Evolutionary conservation across 2,113 vertebrate species (phyloP).

Genomic region (Theristicus caerulescens): DNA sequence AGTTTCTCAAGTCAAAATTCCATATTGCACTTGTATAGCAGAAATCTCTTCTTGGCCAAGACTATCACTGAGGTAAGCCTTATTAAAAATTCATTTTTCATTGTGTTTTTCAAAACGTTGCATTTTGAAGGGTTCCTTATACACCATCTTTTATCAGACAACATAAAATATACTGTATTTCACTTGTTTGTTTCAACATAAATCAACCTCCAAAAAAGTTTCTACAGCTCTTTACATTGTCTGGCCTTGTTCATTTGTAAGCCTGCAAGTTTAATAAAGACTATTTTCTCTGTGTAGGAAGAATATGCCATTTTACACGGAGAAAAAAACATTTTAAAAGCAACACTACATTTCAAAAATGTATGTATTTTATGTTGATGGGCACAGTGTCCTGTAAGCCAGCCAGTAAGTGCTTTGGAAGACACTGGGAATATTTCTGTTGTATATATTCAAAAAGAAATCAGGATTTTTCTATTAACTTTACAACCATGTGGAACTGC

Average conservation of each 20-base stretch:
- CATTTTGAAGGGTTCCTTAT: not conserved
- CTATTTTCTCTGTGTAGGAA: not conserved
- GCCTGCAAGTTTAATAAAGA: not conserved
- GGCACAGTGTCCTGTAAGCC: not conserved
- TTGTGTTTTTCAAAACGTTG: not conserved
- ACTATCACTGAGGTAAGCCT: not conserved
- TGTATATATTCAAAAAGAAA: constrained; percentile 10
- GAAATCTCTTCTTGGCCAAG: constrained; percentile 4
- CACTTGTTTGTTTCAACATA: not conserved
- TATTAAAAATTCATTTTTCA: constrained; percentile 27
- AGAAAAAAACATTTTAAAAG: not conserved
- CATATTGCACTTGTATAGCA: not conserved
- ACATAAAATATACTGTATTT: constrained; percentile 22
- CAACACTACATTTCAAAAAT: not conserved
- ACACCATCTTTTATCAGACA: constrained; percentile 5
- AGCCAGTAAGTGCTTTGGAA: not conserved
- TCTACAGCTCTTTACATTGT: not conserved
- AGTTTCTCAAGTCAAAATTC: not conserved
- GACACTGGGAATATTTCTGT: not conserved
- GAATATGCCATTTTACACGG: not conserved
- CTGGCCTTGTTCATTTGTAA: constrained; percentile 2
- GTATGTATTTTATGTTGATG: not conserved
- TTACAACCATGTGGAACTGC: not conserved
- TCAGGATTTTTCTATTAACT: not conserved
- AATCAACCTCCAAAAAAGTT: not conserved